A percentile compares a stretch with the other conserved stretches of the same genome.
These are phyloP conservation scores for Maniola jurtina DNA, from an alignment of 1,140 invertebrate genomes.

Conservation along the genomic window DNA sequence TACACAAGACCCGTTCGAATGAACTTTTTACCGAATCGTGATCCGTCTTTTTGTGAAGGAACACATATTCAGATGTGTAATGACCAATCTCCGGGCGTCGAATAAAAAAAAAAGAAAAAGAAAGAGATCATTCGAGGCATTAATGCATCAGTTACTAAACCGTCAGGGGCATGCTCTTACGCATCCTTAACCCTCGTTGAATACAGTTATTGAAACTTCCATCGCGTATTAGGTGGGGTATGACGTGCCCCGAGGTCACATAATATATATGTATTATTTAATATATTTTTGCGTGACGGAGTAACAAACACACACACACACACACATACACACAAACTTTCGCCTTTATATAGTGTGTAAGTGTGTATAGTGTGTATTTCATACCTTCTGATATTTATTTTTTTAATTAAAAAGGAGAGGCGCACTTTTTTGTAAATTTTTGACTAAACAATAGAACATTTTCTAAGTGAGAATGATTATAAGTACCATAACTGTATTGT, in stretches of 20 bases:
- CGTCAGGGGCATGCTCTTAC: constrained; percentile 70
- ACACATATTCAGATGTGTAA: constrained; percentile 76
- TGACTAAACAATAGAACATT: too few species aligned
- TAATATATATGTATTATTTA: too few species aligned
- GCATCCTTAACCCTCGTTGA: constrained; percentile 53
- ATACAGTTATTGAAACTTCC: not conserved
- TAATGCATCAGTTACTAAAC: constrained; percentile 77
- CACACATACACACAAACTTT: too few species aligned
- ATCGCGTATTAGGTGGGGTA: not conserved
- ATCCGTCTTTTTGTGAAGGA: constrained; percentile 65
- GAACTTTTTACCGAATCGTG: constrained; percentile 66
- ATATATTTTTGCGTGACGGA: too few species aligned
- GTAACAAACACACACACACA: too few species aligned
- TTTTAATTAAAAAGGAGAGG: too few species aligned
- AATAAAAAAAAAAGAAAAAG: constrained; percentile 68
- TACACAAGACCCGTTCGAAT: constrained; percentile 43
- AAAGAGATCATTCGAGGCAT: constrained; percentile 64
- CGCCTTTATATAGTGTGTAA: too few species aligned
- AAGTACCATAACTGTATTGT: too few species aligned
- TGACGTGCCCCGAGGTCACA: not conserved
- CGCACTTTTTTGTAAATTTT: too few species aligned
- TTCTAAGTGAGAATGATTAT: too few species aligned
- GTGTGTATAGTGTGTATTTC: too few species aligned
- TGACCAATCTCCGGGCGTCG: constrained; percentile 72
- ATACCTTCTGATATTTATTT: too few species aligned